Percentiles rank a stretch among this genome's conserved stretches.
Evolutionary conservation across 1,140 invertebrate species (phyloP).

Genomic region (Lutraria rhynchaena): DNA sequence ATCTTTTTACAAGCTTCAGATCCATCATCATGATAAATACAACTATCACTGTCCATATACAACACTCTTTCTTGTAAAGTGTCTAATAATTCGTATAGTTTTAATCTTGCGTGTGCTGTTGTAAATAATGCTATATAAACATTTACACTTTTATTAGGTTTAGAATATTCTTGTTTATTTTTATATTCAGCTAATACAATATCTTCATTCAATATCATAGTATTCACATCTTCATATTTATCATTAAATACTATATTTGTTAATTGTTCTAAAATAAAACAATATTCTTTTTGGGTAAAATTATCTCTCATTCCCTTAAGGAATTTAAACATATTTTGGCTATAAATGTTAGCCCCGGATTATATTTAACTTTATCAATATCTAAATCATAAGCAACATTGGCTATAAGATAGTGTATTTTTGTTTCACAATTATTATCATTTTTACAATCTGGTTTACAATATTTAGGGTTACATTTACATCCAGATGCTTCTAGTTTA

Average conservation of each 20-base stretch:
- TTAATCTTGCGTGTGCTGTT: constrained; percentile 80
- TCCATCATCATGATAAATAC: constrained; percentile 78
- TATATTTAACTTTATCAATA: constrained; percentile 68
- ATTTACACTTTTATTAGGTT: constrained; percentile 69
- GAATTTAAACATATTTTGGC: constrained; percentile 40
- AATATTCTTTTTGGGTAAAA: constrained; percentile 55
- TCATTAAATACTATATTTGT: not conserved
- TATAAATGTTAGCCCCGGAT: constrained; percentile 49
- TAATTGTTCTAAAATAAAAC: constrained; percentile 18
- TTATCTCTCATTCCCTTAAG: constrained; percentile 29
- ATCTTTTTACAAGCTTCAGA: too few species aligned
- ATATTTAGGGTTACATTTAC: not conserved
- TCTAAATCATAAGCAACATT: constrained; percentile 75
- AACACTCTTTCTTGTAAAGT: constrained; percentile 71
- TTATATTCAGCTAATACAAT: constrained; percentile 26
- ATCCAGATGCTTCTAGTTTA: constrained; percentile 28
- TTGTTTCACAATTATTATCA: not conserved
- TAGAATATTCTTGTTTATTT: constrained; percentile 18
- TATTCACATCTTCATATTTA: not conserved
- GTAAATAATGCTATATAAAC: constrained; percentile 79
- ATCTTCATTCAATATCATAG: not conserved
- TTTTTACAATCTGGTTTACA: not conserved
- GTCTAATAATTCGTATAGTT: constrained; percentile 79
- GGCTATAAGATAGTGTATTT: constrained; percentile 62
- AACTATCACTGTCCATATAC: constrained; percentile 81